Evolutionary conservation across 2,888 invertebrate species (phyloP).

Genomic region (Trachelus troglodyta): DNA sequence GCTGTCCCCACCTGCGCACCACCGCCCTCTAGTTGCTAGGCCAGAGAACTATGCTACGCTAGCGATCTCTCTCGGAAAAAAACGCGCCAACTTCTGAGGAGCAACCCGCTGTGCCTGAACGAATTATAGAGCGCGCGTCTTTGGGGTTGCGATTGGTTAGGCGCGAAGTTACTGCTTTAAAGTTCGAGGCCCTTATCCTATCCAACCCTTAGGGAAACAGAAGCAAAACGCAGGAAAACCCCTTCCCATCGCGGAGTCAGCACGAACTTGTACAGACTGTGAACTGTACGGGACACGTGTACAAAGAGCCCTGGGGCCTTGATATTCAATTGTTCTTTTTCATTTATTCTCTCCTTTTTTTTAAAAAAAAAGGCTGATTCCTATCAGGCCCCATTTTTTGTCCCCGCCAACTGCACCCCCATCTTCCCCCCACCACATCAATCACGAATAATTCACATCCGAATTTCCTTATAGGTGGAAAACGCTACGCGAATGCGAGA

Average conservation of each 20-base stretch:
- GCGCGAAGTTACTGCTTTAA: no score
- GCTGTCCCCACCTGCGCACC: slow-evolving; percentile 65
- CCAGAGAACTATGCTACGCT: slow-evolving; percentile 25
- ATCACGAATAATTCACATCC: no score
- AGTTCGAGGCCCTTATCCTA: no score
- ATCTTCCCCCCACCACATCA: no score
- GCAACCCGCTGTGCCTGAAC: neutral
- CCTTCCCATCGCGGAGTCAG: slow-evolving; percentile 38
- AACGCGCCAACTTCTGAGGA: slow-evolving; percentile 38
- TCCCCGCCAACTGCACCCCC: neutral
- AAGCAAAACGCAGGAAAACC: slow-evolving; percentile 36
- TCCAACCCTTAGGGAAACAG: no score
- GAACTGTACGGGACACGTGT: slow-evolving; percentile 16
- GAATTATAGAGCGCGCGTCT: no score
- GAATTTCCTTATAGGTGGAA: no score
- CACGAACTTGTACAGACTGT: slow-evolving; percentile 34
- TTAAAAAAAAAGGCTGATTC: slow-evolving; percentile 36
- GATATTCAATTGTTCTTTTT: slow-evolving; percentile 37
- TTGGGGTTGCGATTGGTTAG: no score
- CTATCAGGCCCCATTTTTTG: slow-evolving; percentile 48
- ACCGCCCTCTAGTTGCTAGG: slow-evolving; percentile 56
- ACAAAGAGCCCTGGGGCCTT: slow-evolving; percentile 62
- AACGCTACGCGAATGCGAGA: no score
- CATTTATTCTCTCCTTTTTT: no score
- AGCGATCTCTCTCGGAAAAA: slow-evolving; percentile 33